Percentiles rank a stretch among this genome's conserved stretches.
These are phyloP conservation scores for Laupala kohalensis DNA, from an alignment of 1,140 invertebrate species.

Conservation along the genomic window DNA sequence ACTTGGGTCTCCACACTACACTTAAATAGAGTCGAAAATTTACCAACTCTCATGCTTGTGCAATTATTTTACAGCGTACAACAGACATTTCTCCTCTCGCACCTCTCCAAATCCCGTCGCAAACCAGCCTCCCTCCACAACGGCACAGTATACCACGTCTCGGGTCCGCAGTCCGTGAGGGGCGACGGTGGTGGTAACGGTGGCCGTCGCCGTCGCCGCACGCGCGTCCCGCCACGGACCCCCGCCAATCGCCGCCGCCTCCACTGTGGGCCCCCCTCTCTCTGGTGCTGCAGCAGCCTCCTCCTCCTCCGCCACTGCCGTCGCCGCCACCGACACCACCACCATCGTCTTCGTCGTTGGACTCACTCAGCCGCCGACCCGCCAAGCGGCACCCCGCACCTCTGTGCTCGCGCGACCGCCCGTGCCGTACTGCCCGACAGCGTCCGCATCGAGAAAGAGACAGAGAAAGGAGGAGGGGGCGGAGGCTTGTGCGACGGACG, in stretches of 20 bases:
- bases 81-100: neutral
- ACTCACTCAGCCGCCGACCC: too few relatives aligned
- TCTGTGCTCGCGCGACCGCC: too few relatives aligned
- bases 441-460: neutral
- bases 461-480: neutral
- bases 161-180: too few relatives aligned
- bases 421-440: neutral
- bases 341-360: too few relatives aligned
- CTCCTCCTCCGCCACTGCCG: too few relatives aligned
- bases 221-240: too few relatives aligned
- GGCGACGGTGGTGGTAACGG: too few relatives aligned
- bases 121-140: neutral
- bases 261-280: neutral
- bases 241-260: neutral
- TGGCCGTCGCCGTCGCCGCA: neutral
- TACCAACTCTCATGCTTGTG: neutral
- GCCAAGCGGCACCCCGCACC: too few relatives aligned
- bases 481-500: neutral
- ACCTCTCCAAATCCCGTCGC: neutral
- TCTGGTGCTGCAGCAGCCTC: too few relatives aligned
- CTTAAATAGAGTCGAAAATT: too few relatives aligned
- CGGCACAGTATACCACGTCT: neutral
- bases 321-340: too few relatives aligned
- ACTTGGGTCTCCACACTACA: too few relatives aligned
- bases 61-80: neutral